Base-by-base conservation (phyloP, 2,888 invertebrate genomes). In the Thecocarcelia acutangulata region DNA sequence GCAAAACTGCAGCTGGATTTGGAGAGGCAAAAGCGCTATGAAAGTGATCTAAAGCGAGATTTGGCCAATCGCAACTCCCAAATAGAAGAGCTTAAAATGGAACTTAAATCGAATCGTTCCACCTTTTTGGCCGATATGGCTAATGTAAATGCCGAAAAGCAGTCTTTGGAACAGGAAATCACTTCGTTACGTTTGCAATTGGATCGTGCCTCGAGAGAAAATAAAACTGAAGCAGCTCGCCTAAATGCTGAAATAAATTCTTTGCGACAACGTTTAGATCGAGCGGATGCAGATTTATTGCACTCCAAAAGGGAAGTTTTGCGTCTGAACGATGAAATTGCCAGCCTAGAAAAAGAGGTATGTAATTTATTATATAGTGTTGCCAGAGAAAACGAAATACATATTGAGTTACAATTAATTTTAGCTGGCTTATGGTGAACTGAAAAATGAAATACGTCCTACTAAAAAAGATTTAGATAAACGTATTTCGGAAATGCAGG, bases 281-380 rank as follows among this genome's bases (percentile, higher is more conserved):
- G 96, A 69, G 94, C 95, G 15, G 96, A 97, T 88, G 95, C 95
- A 0, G 96, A 96, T 87, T 87, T 96, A 80, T 93, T 96, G 40
- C 96, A 96, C 86, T 94, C 95, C 17, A 93, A 96, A 56, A 93
- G 96, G 11, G 96, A 96, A 88, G 96, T 96, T 86, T 91, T 96
- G 42, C 93, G 96, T 56, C 92, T 96, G 11, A 93, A 93, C 13
- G 96, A 96, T 87, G 95, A 96, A 87, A 94, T 96, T 42, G 93
- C 96, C 3, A 94, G 93, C 73, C 90, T 96, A 84, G 96, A 97
- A 87, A 95, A 96, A 90, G 96, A 96, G 93, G 96, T 96, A 88
- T 76, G 83, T 75, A n/a, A 37, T 17, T 19, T 42, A 4, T 46
- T n/a, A n/a, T n/a, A n/a, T n/a, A n/a, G 17, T 15, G 15, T 15